These are phyloP conservation scores for Sebastes schlegelii DNA, from an alignment of 2,113 vertebrate species.

Conservation along the genomic window DNA sequence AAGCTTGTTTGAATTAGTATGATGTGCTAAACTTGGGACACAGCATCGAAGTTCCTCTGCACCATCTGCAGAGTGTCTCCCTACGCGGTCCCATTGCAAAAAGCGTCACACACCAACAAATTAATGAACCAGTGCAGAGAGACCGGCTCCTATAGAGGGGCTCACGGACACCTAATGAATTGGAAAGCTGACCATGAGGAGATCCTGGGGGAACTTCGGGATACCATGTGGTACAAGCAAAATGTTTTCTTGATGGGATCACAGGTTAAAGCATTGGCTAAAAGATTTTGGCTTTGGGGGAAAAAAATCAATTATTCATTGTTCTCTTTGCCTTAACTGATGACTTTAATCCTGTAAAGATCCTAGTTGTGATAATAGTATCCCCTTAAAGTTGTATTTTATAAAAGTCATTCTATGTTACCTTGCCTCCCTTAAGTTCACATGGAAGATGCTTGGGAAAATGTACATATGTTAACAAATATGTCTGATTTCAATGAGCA, in stretches of 20 bases:
- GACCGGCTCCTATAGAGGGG: background rate
- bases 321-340: background rate
- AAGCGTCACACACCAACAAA: constrained; percentile 7
- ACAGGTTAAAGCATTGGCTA: background rate
- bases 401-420: background rate
- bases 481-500: constrained; percentile 1
- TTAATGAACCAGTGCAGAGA: constrained; percentile 11
- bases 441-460: background rate
- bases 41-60: background rate
- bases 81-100: background rate
- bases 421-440: background rate
- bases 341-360: background rate
- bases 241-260: background rate
- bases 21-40: background rate
- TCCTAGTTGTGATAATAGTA: background rate
- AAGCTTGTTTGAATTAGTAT: background rate
- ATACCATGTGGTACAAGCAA: background rate
- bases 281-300: background rate
- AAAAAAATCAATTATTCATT: background rate
- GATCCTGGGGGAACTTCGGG: background rate
- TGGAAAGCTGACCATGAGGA: constrained; percentile 25
- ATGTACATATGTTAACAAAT: background rate
- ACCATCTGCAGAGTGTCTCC: background rate
- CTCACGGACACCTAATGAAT: background rate
- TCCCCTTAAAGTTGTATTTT: no score